Conservation (phyloP, 2,113 vertebrate species). For the Anoura caudifer region DNA sequence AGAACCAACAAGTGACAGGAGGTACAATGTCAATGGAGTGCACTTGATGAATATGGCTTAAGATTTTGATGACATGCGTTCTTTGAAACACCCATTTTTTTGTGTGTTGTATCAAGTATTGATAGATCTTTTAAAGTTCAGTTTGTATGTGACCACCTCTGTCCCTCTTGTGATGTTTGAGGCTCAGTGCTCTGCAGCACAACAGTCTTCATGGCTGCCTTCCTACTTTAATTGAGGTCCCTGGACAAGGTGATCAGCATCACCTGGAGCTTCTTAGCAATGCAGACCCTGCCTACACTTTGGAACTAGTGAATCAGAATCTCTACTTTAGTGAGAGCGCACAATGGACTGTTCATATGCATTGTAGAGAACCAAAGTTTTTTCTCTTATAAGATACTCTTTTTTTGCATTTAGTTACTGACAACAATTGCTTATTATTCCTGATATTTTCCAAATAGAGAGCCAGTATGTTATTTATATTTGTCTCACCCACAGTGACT, state of each 20-base stretch:
- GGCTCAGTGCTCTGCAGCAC: rapidly evolving
- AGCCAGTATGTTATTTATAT: neutral
- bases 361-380: neutral
- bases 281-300: neutral
- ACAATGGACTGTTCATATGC: neutral
- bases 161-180: neutral
- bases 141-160: neutral
- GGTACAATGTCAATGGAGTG: neutral
- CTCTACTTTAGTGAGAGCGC: neutral
- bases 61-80: neutral
- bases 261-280: neutral
- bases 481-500: neutral
- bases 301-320: neutral
- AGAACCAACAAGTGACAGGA: neutral
- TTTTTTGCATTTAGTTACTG: neutral
- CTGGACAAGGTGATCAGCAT: rapidly evolving
- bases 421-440: neutral
- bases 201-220: neutral
- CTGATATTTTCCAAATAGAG: conserved; percentile 7
- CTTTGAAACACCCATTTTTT: neutral
- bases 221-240: neutral
- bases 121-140: neutral
- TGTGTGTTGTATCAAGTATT: neutral
- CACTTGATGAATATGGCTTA: neutral
- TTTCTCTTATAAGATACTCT: neutral